Evolutionary conservation across 2,888 invertebrate genomes (phyloP).

Genomic region (Lepidochrysops patricia): DNA sequence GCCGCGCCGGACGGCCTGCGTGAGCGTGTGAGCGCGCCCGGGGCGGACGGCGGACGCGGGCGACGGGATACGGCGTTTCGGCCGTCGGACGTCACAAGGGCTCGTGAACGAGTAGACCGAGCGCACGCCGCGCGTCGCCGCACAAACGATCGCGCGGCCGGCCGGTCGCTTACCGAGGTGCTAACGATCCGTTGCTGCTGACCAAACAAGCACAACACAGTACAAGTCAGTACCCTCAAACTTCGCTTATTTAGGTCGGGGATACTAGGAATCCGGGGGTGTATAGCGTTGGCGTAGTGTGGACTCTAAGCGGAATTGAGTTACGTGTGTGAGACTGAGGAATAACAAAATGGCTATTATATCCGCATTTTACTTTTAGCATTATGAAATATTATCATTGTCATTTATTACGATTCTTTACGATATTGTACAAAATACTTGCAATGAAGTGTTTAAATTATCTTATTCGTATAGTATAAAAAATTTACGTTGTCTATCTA

Average conservation of each 20-base stretch:
- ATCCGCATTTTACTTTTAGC: neutral
- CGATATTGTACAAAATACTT: too few relatives aligned
- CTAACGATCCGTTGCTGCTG: conserved; percentile 74
- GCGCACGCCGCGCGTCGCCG: conserved; percentile 49
- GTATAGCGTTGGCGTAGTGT: conserved; percentile 24
- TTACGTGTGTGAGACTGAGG: conserved; percentile 16
- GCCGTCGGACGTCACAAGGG: conserved; percentile 70
- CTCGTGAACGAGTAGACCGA: conserved; percentile 58
- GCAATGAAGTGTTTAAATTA: too few relatives aligned
- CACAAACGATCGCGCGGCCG: conserved; percentile 51
- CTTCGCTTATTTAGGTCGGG: conserved; percentile 46
- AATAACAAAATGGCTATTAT: conserved; percentile 1
- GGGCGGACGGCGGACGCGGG: conserved; percentile 20
- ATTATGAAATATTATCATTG: neutral
- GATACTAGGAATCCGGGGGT: conserved; percentile 25
- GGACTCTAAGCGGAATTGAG: conserved; percentile 21
- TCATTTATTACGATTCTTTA: neutral
- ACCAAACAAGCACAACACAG: conserved; percentile 72
- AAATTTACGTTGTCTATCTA: neutral
- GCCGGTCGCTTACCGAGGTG: conserved; percentile 68
- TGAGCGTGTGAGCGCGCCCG: conserved; percentile 20
- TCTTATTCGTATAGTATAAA: neutral
- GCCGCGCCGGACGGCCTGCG: conserved; percentile 21
- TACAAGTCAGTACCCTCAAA: conserved; percentile 68
- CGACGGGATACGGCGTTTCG: conserved; percentile 37